phyloP scores from a whole-genome alignment of 2,797 vertebrate genomes.

The Sebastes miniatus region DNA sequence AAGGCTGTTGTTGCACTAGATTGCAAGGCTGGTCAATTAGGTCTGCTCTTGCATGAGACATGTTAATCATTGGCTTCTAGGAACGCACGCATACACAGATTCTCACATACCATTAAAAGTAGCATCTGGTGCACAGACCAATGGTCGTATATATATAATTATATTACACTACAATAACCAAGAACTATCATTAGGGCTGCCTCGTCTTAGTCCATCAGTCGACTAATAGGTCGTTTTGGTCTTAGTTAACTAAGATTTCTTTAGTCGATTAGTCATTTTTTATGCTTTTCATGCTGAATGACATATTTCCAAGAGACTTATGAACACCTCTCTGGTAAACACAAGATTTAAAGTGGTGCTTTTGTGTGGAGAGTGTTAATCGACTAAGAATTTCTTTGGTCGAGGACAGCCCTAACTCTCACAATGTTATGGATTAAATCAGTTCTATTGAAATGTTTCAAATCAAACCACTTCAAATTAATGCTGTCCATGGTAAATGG shows the following conservation, averaged over 20 bases:
- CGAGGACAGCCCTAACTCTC: background rate
- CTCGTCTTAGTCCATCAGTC: fast-evolving
- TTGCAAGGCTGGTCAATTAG: conserved; percentile 75
- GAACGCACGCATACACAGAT: conserved; percentile 34
- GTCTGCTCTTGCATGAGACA: conserved; percentile 70
- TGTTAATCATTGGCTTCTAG: conserved; percentile 61
- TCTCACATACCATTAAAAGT: conserved; percentile 43
- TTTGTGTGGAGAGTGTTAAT: no score
- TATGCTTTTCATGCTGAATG: background rate
- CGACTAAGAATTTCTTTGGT: background rate
- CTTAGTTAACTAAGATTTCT: background rate
- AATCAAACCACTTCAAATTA: background rate
- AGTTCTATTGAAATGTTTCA: background rate
- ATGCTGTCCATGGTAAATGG: background rate
- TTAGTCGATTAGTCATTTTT: background rate
- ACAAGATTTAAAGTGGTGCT: no score
- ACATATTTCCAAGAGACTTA: background rate
- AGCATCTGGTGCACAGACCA: conserved; percentile 33
- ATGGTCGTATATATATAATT: background rate
- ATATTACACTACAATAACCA: conserved; percentile 10
- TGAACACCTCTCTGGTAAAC: no score
- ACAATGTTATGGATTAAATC: background rate
- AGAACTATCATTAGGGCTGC: background rate
- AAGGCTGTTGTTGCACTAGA: conserved; percentile 62
- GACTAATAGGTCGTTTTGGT: background rate